Percentiles rank a stretch among this genome's conserved stretches.
Conservation (phyloP, 2,797 vertebrate genomes). For the Acestrorhynchus altus region DNA sequence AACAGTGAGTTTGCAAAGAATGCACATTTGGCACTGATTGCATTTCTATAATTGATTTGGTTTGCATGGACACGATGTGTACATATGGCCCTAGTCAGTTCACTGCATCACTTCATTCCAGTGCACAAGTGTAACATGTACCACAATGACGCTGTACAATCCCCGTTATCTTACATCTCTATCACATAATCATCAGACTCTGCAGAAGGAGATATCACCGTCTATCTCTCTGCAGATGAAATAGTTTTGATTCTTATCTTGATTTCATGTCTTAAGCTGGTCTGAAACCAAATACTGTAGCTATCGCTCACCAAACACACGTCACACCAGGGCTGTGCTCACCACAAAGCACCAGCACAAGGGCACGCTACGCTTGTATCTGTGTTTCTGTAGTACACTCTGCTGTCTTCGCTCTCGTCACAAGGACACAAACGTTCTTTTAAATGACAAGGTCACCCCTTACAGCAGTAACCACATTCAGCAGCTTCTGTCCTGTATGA, state of each 20-base stretch:
- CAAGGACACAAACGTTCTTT: conserved; percentile 32
- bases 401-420: conserved; percentile 15
- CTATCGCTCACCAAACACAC: conserved; percentile 26
- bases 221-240: conserved; percentile 31
- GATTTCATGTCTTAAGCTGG: conserved; percentile 30
- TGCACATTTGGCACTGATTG: too few relatives aligned
- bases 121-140: background rate
- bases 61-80: too few relatives aligned
- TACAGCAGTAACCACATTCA: conserved; percentile 24
- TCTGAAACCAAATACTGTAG: conserved; percentile 38
- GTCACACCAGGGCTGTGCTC: conserved; percentile 13
- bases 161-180: conserved; percentile 23
- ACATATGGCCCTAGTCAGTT: too few relatives aligned
- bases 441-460: conserved; percentile 43
- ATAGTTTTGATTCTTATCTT: conserved; percentile 43
- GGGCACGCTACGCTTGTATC: conserved; percentile 31
- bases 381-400: conserved; percentile 4
- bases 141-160: conserved; percentile 13
- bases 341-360: conserved; percentile 41
- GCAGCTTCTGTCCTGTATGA: conserved; percentile 33
- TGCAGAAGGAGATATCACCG: conserved; percentile 30
- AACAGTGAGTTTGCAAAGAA: too few relatives aligned
- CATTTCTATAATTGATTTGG: too few relatives aligned
- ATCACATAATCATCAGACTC: conserved; percentile 53
- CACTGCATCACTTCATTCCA: background rate